Evolutionary conservation across 2,113 vertebrate species (phyloP).

Genomic region (Lampris megalopsis): DNA sequence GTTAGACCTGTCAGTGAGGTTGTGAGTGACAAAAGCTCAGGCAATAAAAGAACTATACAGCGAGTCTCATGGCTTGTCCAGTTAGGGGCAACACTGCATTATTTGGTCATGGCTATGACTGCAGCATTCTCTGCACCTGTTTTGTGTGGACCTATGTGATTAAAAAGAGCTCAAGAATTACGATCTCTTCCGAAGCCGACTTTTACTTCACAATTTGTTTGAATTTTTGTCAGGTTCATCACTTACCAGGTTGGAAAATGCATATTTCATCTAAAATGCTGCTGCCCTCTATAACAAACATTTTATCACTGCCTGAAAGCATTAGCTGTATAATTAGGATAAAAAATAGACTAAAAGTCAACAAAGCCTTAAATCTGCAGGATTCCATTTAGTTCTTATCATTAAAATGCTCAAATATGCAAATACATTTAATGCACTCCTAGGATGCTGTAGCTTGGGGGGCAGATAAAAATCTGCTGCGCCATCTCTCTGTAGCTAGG

Average conservation of each 20-base stretch:
- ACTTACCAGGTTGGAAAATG: conserved; percentile 50
- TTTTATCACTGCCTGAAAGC: conserved; percentile 72
- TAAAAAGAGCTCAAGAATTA: conserved; percentile 41
- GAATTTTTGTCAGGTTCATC: conserved; percentile 50
- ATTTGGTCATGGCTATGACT: conserved; percentile 38
- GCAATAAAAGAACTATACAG: conserved; percentile 52
- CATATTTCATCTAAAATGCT: conserved; percentile 63
- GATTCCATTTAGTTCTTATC: conserved; percentile 75
- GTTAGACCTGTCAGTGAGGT: conserved; percentile 51
- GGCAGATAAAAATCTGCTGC: conserved; percentile 74
- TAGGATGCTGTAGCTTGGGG: conserved; percentile 59
- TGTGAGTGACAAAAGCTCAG: conserved; percentile 33
- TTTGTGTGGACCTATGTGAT: conserved; percentile 36
- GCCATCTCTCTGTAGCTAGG: conserved; percentile 64
- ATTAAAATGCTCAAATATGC: conserved; percentile 78
- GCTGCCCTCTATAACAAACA: conserved; percentile 69
- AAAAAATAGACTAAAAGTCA: conserved; percentile 71
- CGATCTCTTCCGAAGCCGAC: conserved; percentile 48
- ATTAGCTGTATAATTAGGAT: conserved; percentile 73
- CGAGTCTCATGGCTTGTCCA: conserved; percentile 46
- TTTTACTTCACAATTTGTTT: conserved; percentile 54
- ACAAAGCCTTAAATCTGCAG: conserved; percentile 76
- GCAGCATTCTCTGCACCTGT: conserved; percentile 43
- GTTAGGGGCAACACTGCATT: conserved; percentile 31
- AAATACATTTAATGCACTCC: conserved; percentile 79